These are phyloP conservation scores for Struthio camelus DNA, from an alignment of 2,113 vertebrate species.

Conservation along the genomic window DNA sequence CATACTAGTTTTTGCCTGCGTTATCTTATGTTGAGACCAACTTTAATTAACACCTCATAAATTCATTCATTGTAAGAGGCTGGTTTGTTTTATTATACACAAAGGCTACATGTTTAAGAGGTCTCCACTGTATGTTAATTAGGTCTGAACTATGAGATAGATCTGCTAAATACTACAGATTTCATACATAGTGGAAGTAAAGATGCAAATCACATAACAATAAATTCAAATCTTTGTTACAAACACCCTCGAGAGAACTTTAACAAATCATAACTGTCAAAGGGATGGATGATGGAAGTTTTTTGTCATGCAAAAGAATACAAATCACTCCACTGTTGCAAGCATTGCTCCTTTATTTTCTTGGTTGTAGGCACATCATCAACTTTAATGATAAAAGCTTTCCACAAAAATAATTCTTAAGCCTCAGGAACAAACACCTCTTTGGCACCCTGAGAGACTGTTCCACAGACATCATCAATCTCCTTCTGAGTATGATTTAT, in stretches of 20 bases:
- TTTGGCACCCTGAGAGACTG: conserved; percentile 75
- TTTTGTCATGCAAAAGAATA: conserved; percentile 72
- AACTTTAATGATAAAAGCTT: conserved; percentile 81
- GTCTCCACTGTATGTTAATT: conserved; percentile 42
- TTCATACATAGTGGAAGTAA: conserved; percentile 52
- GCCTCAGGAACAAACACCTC: conserved; percentile 79
- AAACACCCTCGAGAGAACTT: conserved; percentile 69
- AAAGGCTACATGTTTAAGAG: conserved; percentile 50
- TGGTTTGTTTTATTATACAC: conserved; percentile 56
- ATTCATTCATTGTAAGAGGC: too few species aligned
- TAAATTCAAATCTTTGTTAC: conserved; percentile 67
- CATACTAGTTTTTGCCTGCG: neutral
- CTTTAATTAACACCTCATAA: conserved; percentile 64
- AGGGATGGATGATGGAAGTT: conserved; percentile 64
- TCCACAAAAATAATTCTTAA: conserved; percentile 80
- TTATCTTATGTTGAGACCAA: neutral
- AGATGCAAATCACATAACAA: conserved; percentile 74
- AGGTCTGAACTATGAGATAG: neutral
- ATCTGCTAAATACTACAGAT: conserved; percentile 32
- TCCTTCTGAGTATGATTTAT: conserved; percentile 79
- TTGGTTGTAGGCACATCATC: conserved; percentile 75
- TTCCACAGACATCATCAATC: conserved; percentile 81
- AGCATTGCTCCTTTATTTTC: conserved; percentile 52
- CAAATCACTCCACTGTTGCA: conserved; percentile 64
- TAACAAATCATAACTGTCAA: conserved; percentile 75